Conservation (phyloP, 1,140 invertebrate species). For the Listronotus bonariensis region DNA sequence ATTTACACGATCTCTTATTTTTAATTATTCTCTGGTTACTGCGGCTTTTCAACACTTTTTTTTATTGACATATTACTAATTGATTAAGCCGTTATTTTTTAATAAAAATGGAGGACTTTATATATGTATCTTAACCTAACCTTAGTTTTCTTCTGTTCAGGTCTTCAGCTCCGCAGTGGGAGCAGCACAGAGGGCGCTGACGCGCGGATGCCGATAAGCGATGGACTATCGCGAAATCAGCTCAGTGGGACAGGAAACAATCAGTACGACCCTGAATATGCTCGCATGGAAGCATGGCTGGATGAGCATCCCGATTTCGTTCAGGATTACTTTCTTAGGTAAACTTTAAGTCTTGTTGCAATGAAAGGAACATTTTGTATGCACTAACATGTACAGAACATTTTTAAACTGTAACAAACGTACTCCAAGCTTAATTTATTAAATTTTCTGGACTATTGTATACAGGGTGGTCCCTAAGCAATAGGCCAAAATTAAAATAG, state of each 20-base stretch:
- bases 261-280: conserved; percentile 80
- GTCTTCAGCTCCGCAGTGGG: conserved; percentile 78
- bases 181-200: conserved; percentile 79
- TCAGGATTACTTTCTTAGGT: conserved; percentile 93
- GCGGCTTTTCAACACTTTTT: too few species aligned
- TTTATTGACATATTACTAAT: too few species aligned
- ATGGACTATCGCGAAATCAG: conserved; percentile 57
- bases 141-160: conserved; percentile 61
- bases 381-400: too few species aligned
- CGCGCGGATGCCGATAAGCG: conserved; percentile 66
- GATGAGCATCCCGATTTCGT: conserved; percentile 96
- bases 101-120: too few species aligned
- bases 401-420: too few species aligned
- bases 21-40: too few species aligned
- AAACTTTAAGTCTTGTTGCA: conserved; percentile 7
- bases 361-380: background rate
- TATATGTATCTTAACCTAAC: background rate
- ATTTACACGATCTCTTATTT: too few species aligned
- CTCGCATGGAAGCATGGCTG: conserved; percentile 89
- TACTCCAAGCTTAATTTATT: too few species aligned
- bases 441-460: too few species aligned
- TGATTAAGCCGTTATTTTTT: too few species aligned
- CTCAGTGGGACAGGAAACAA: conserved; percentile 57
- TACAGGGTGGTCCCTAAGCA: too few species aligned
- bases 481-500: too few species aligned